Conservation (phyloP, 2,888 invertebrate species). For the Drosophila longiperda region DNA sequence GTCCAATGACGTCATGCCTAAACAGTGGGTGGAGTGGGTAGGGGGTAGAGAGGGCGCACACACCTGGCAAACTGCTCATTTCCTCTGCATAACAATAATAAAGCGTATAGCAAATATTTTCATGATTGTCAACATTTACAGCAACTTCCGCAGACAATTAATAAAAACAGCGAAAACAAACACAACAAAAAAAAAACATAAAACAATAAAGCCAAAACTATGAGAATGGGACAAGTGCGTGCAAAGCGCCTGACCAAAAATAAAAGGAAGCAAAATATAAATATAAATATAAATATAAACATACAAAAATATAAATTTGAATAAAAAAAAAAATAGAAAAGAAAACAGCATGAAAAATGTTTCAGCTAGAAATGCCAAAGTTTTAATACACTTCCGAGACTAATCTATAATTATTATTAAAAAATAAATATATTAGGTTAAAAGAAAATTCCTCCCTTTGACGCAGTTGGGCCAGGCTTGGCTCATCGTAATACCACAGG, state of each 20-base stretch:
- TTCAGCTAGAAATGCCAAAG: neutral
- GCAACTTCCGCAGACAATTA: conserved; percentile 74
- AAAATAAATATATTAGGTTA: neutral
- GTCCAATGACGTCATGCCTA: conserved; percentile 43
- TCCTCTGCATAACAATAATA: conserved; percentile 31
- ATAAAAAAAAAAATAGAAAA: neutral
- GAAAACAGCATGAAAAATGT: neutral
- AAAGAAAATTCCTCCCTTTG: neutral
- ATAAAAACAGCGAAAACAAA: conserved; percentile 42
- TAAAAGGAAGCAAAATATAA: neutral
- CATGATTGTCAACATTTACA: conserved; percentile 76
- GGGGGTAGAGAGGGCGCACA: neutral
- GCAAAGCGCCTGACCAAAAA: conserved; percentile 32
- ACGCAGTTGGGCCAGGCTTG: neutral
- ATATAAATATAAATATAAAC: neutral
- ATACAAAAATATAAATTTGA: neutral
- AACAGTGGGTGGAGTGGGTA: neutral
- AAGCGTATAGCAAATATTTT: conserved; percentile 58
- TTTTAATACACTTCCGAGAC: neutral
- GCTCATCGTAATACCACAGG: neutral
- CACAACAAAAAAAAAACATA: neutral
- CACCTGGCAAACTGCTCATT: conserved; percentile 25
- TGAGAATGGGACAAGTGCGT: conserved; percentile 14
- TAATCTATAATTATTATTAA: neutral
- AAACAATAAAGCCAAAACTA: conserved; percentile 1